phyloP scores from a whole-genome alignment of 2,888 invertebrate species.

The Branchellion lobata region DNA sequence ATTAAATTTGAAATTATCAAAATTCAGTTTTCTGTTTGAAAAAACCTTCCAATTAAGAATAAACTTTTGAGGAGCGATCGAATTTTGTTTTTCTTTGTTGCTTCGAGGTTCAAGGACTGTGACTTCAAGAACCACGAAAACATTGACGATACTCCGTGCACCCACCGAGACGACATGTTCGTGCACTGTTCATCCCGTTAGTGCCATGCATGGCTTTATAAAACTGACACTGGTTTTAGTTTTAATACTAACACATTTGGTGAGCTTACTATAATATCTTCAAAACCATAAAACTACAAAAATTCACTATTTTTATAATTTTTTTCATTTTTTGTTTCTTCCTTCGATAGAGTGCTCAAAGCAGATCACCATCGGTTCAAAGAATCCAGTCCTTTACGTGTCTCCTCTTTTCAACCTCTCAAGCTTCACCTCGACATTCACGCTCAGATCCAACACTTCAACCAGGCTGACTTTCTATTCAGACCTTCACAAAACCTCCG shows the following conservation, averaged over 20 bases:
- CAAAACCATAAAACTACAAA: no score
- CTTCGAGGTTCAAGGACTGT: background rate
- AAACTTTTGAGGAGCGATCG: background rate
- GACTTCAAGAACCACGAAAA: background rate
- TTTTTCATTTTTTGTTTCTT: no score
- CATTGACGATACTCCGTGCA: background rate
- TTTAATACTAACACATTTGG: no score
- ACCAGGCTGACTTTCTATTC: background rate
- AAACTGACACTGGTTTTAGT: no score
- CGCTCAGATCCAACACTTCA: background rate
- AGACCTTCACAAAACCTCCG: background rate
- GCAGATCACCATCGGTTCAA: background rate
- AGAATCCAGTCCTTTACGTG: background rate
- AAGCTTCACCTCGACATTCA: background rate
- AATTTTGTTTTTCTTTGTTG: background rate
- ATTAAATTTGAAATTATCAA: no score
- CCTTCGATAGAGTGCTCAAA: background rate
- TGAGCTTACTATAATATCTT: no score
- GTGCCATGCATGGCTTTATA: no score
- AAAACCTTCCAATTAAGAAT: no score
- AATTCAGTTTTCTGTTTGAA: no score
- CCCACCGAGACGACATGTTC: background rate
- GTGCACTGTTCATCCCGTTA: background rate
- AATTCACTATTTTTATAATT: no score
- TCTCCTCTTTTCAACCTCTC: constrained; percentile 1